Conservation (phyloP, 2,888 invertebrate genomes). For the Aleiodes alternator region DNA sequence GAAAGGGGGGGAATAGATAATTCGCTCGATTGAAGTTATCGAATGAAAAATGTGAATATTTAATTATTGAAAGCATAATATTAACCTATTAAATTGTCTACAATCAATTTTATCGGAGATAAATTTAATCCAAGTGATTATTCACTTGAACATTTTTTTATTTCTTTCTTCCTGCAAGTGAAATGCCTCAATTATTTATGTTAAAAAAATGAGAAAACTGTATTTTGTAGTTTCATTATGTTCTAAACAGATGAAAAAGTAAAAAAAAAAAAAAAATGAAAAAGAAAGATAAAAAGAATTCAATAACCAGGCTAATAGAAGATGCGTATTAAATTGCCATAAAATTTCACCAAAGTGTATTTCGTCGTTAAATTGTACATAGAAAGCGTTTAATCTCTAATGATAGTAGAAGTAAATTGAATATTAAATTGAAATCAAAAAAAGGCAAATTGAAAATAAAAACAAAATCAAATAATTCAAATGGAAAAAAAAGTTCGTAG, state of each 20-base stretch:
- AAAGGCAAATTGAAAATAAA: neutral
- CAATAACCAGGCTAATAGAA: neutral
- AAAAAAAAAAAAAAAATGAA: neutral
- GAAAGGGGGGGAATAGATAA: neutral
- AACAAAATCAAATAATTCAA: conserved; percentile 4
- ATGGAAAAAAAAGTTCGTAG: neutral
- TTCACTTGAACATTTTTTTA: neutral
- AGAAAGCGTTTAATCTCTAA: neutral
- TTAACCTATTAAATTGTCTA: neutral
- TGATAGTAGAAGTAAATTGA: neutral
- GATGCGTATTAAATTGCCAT: neutral
- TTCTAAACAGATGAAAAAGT: neutral
- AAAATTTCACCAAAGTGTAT: conserved; percentile 26
- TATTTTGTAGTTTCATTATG: conserved; percentile 1
- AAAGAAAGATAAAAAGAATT: neutral
- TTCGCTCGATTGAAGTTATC: neutral
- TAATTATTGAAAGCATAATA: neutral
- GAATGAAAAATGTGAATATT: neutral
- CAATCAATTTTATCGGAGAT: neutral
- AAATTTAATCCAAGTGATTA: neutral
- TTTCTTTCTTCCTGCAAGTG: no score
- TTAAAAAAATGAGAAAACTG: neutral
- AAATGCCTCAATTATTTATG: no score
- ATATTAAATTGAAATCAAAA: conserved; percentile 2
- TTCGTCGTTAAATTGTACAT: neutral